Evolutionary conservation across 2,113 vertebrate genomes (phyloP), one percentile per base, ranked within the genome.

Genomic region (Strix aluco): DNA sequence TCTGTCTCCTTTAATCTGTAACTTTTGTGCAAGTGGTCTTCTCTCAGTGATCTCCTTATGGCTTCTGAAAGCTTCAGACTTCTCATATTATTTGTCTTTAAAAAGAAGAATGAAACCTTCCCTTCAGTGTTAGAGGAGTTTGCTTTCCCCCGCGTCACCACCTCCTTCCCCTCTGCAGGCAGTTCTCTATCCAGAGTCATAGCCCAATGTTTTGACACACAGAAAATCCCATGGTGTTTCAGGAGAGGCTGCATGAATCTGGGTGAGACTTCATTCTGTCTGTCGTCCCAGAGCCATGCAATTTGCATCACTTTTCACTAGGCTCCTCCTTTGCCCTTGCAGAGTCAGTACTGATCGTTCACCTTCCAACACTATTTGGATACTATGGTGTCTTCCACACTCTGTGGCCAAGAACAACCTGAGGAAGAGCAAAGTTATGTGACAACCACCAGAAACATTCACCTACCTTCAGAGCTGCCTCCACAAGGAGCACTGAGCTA

Each of bases 381-480:
- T 49, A 51, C 7, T 1, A 0, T 29, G 13, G 3, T 34, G 20
- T n/a, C 51, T 70, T 62, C 38, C 17, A 40, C 34, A 7, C 5
- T 4, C 22, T 21, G 52, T 42, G 14, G 44, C 46, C 63, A 46
- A 55, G 29, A 79, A 44, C 2, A 11, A 17, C 36, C 25, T 2
- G 5, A 30, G 29, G 44, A 85, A 73, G 46, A 57, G 27, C 32
- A 47, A 6, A 6, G 34, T 21, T 72, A 27, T 1, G 10, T 32
- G 42, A 58, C 26, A 42, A 15, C 6, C 21, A 38, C 44, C 72
- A 74, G 47, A 42, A 59, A 29, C 51, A 51, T 47, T 15, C 47
- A 78, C 97, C 85, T 95, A 98, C 98, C 98, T 98, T 89, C 4
- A 73, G 94, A 36, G 85, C 77, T 82, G 88, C 81, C 30, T 97